A percentile compares a stretch with the other conserved stretches of the same genome.
These are phyloP conservation scores for Copidosoma aretas DNA, from an alignment of 2,888 invertebrate genomes.

Conservation along the genomic window DNA sequence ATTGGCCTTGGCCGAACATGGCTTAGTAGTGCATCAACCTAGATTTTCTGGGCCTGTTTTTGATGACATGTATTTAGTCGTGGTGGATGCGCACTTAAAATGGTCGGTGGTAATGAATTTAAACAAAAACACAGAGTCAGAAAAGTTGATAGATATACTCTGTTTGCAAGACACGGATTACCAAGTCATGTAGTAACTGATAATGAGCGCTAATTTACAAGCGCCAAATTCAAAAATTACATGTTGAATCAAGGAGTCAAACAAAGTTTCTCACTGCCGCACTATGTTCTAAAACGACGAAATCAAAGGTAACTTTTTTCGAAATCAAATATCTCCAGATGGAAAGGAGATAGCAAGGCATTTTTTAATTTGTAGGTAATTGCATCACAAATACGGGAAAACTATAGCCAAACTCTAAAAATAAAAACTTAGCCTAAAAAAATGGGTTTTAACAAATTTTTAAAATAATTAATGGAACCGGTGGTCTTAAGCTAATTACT, in stretches of 20 bases:
- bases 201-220: conserved; percentile 13
- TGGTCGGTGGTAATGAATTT: conserved; percentile 14
- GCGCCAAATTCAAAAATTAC: conserved; percentile 23
- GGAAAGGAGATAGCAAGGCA: too few relatives aligned
- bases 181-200: background rate
- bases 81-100: background rate
- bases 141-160: conserved; percentile 11
- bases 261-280: conserved; percentile 37
- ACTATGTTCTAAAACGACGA: too few relatives aligned
- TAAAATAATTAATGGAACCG: too few relatives aligned
- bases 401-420: too few relatives aligned
- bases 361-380: too few relatives aligned
- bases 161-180: conserved; percentile 14
- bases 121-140: conserved; percentile 6
- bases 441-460: too few relatives aligned
- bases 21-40: conserved; percentile 32
- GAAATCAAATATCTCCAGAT: too few relatives aligned
- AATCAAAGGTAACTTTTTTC: too few relatives aligned
- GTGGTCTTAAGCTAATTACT: too few relatives aligned
- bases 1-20: conserved; percentile 31
- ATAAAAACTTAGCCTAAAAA: too few relatives aligned
- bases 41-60: conserved; percentile 28
- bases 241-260: conserved; percentile 25
- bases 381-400: too few relatives aligned
- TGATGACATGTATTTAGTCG: conserved; percentile 28